A percentile compares a stretch with the other conserved stretches of the same genome.
These are phyloP conservation scores for Athalia cordata DNA, from an alignment of 2,888 invertebrate genomes.

Conservation along the genomic window DNA sequence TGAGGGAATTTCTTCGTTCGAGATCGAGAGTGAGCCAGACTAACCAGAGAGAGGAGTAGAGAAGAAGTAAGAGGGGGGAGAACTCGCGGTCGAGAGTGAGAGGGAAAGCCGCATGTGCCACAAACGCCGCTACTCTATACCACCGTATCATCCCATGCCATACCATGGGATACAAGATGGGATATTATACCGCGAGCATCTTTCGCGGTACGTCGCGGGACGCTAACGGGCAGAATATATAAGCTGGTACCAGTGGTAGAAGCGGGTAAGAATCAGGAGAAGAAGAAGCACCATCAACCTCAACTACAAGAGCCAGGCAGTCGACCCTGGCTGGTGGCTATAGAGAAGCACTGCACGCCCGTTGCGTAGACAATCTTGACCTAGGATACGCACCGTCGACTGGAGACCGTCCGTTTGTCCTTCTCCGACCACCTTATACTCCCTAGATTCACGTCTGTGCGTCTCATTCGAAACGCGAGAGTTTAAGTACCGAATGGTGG, in stretches of 20 bases:
- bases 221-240: slow-evolving; percentile 59
- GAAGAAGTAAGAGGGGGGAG: slow-evolving; percentile 34
- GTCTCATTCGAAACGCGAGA: neutral
- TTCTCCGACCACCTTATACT: neutral
- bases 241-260: slow-evolving; percentile 49
- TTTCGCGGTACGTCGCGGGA: neutral
- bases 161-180: no score
- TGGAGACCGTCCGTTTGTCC: slow-evolving; percentile 44
- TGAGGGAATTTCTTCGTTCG: slow-evolving; percentile 55
- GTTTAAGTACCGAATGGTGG: neutral
- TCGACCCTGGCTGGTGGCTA: slow-evolving; percentile 30
- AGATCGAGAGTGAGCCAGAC: slow-evolving; percentile 63
- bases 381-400: slow-evolving; percentile 69
- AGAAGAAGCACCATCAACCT: neutral
- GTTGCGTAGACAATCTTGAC: slow-evolving; percentile 64
- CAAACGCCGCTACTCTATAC: neutral
- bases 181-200: no score
- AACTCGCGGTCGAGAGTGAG: slow-evolving; percentile 36
- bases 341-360: slow-evolving; percentile 42
- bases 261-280: slow-evolving; percentile 46
- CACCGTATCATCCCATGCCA: neutral
- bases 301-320: neutral
- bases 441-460: neutral
- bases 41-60: slow-evolving; percentile 32
- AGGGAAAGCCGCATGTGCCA: slow-evolving; percentile 12